Percentiles rank a stretch among this genome's conserved stretches.
These are phyloP conservation scores for Orycteropus afer DNA, from an alignment of 2,113 vertebrate genomes.

Conservation along the genomic window DNA sequence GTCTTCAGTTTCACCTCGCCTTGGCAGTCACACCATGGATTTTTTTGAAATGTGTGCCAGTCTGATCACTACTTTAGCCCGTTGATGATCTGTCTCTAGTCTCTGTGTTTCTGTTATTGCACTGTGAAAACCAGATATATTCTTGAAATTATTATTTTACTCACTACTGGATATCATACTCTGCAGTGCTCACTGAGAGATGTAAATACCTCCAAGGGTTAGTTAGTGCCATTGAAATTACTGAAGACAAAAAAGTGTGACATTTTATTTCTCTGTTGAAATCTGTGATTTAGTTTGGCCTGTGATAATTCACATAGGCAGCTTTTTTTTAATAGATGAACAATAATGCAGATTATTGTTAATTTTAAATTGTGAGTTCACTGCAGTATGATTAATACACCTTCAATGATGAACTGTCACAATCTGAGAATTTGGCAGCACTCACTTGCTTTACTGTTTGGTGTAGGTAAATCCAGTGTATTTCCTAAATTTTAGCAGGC, in stretches of 20 bases:
- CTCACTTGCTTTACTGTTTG: neutral
- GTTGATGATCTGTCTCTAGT: conserved; percentile 84
- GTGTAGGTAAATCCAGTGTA: neutral
- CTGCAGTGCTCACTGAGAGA: conserved; percentile 51
- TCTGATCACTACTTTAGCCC: conserved; percentile 96
- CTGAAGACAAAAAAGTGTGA: conserved; percentile 40
- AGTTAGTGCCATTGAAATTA: conserved; percentile 51
- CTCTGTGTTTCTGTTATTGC: conserved; percentile 59
- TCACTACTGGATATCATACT: neutral
- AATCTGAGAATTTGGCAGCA: neutral
- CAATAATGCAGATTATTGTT: neutral
- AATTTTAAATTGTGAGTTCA: conserved; percentile 50
- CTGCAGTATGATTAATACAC: neutral
- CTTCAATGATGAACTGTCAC: conserved; percentile 6
- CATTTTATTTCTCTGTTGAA: conserved; percentile 57
- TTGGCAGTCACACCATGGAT: conserved; percentile 99
- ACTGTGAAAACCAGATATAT: conserved; percentile 77
- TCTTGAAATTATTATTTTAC: conserved; percentile 62
- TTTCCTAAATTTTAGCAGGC: conserved; percentile 5
- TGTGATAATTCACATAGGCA: conserved; percentile 23
- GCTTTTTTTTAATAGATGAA: neutral
- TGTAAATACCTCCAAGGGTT: conserved; percentile 48
- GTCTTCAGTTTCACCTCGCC: conserved; percentile 88
- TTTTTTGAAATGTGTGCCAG: conserved; percentile 99
- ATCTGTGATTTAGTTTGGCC: neutral